Percentiles rank a stretch among this genome's conserved stretches.
These are phyloP conservation scores for Hemaris fuciformis DNA, from an alignment of 2,888 invertebrate species.

Conservation along the genomic window DNA sequence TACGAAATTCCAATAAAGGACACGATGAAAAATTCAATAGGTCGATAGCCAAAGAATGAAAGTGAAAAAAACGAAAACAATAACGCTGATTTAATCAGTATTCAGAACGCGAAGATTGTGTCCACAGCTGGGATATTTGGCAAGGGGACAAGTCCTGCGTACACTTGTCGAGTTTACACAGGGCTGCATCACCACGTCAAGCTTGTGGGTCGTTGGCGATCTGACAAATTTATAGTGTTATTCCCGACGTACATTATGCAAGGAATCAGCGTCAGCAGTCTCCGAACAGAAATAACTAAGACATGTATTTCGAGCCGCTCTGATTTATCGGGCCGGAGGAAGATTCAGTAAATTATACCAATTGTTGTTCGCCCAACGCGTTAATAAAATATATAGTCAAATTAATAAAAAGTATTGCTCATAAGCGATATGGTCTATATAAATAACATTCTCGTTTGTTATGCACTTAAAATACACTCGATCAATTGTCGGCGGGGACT, in stretches of 20 bases:
- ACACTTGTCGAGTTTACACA: slow-evolving; percentile 36
- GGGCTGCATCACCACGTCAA: slow-evolving; percentile 42
- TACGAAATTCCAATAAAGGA: slow-evolving; percentile 63
- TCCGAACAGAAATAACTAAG: slow-evolving; percentile 44
- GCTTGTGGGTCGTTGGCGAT: slow-evolving; percentile 49
- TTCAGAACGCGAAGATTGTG: slow-evolving; percentile 63
- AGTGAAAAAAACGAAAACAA: slow-evolving; percentile 74
- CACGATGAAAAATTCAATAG: slow-evolving; percentile 77
- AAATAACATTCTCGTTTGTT: slow-evolving; percentile 52
- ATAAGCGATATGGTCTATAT: slow-evolving; percentile 38
- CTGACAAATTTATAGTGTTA: slow-evolving; percentile 47
- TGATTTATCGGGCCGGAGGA: slow-evolving; percentile 48
- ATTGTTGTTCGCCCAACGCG: slow-evolving; percentile 44
- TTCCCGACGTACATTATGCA: slow-evolving; percentile 61
- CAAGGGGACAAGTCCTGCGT: slow-evolving; percentile 61
- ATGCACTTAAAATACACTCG: slow-evolving; percentile 46
- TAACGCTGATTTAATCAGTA: slow-evolving; percentile 74
- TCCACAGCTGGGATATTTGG: slow-evolving; percentile 76
- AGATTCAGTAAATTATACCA: slow-evolving; percentile 48
- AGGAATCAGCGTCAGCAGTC: slow-evolving; percentile 45
- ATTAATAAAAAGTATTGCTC: slow-evolving; percentile 51
- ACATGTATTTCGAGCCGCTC: slow-evolving; percentile 49
- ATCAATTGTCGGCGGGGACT: slow-evolving; percentile 54
- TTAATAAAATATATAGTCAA: slow-evolving; percentile 43
- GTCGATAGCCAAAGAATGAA: slow-evolving; percentile 59